Evolutionary conservation across 2,888 invertebrate species (phyloP).

Genomic region (Microchrysa polita): DNA sequence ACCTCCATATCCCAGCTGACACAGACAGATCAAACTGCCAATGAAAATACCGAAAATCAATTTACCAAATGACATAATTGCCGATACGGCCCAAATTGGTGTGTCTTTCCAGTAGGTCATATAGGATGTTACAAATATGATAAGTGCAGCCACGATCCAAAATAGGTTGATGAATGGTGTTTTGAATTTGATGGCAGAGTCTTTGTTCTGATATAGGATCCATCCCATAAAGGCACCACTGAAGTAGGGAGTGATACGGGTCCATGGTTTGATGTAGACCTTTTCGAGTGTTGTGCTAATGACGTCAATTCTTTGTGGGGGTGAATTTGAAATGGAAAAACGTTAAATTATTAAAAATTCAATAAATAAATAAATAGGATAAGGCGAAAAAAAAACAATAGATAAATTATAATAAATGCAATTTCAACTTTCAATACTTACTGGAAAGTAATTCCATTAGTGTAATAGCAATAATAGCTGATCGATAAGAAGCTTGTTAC

Average conservation of each 20-base stretch:
- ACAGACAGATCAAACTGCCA: conserved; percentile 55
- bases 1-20: conserved; percentile 57
- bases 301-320: conserved; percentile 55
- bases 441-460: conserved; percentile 57
- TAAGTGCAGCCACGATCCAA: conserved; percentile 53
- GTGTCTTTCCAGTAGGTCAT: conserved; percentile 59
- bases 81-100: conserved; percentile 55
- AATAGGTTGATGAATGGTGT: conserved; percentile 51
- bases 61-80: conserved; percentile 59
- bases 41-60: conserved; percentile 56
- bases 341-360: too few relatives aligned
- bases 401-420: neutral
- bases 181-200: conserved; percentile 42
- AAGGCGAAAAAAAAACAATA: neutral
- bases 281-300: conserved; percentile 56
- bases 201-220: conserved; percentile 52
- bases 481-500: conserved; percentile 52
- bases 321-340: too few relatives aligned
- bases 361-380: conserved; percentile 32
- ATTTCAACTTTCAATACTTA: conserved; percentile 52
- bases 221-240: conserved; percentile 57
- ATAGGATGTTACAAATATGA: conserved; percentile 56
- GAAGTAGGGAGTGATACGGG: conserved; percentile 57
- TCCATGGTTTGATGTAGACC: conserved; percentile 58
- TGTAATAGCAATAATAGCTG: conserved; percentile 56